Evolutionary conservation across 2,888 invertebrate genomes (phyloP).

Genomic region (Lasioglossum morio): DNA sequence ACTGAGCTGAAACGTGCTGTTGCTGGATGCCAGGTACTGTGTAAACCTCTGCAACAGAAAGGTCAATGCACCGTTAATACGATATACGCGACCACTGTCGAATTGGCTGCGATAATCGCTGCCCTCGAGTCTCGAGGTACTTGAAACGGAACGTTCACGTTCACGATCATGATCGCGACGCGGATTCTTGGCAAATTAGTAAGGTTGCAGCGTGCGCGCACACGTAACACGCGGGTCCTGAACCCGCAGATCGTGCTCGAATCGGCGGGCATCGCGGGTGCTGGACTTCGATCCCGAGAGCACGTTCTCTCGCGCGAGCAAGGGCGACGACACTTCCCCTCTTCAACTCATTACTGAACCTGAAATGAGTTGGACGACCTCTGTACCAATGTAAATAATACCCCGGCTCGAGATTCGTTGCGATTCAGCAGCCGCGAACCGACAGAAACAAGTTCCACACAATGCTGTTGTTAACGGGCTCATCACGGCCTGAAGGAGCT

Average conservation of each 20-base stretch:
- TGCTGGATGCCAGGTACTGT: constrained; percentile 99
- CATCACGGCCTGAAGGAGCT: neutral
- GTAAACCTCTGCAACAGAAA: constrained; percentile 94
- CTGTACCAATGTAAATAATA: constrained; percentile 49
- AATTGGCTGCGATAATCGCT: neutral
- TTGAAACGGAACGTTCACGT: neutral
- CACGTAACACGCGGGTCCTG: constrained; percentile 4
- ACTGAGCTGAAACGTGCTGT: constrained; percentile 99
- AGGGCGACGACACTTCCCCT: constrained; percentile 60
- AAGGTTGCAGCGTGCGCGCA: neutral
- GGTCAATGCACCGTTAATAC: neutral
- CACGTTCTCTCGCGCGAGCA: constrained; percentile 42
- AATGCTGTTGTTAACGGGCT: neutral
- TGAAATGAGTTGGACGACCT: constrained; percentile 57
- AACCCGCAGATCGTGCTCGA: constrained; percentile 8
- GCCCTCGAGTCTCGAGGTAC: neutral
- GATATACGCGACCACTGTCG: neutral
- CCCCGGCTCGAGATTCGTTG: neutral
- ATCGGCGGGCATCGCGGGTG: constrained; percentile 19
- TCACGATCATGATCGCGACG: neutral
- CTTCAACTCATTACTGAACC: constrained; percentile 47
- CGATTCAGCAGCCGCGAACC: neutral
- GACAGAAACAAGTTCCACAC: neutral
- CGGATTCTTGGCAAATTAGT: neutral
- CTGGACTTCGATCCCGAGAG: constrained; percentile 37